Conservation (phyloP, 2,113 vertebrate species). For the Gulo gulo region DNA sequence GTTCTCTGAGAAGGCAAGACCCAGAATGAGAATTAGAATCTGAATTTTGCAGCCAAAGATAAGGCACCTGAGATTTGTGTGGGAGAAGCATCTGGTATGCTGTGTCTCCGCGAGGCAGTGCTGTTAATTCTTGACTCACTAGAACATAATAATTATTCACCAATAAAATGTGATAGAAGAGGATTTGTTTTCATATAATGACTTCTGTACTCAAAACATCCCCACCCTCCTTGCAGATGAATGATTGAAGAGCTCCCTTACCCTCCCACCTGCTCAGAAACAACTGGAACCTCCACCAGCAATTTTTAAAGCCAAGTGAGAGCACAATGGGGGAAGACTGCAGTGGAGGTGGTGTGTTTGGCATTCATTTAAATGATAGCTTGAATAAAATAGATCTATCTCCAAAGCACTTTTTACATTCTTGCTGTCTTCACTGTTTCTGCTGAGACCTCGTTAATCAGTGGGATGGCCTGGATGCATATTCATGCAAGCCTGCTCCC, state of each 20-base stretch:
- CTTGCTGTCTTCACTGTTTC: not conserved
- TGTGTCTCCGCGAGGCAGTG: not conserved
- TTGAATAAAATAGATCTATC: slow-evolving; percentile 28
- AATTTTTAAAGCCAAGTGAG: slow-evolving; percentile 41
- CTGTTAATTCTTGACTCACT: not conserved
- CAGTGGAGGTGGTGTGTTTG: slow-evolving; percentile 58
- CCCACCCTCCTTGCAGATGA: not conserved
- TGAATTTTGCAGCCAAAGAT: not conserved
- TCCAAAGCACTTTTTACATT: not conserved
- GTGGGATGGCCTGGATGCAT: not conserved
- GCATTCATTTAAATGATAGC: slow-evolving; percentile 50
- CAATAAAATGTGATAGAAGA: slow-evolving; percentile 49
- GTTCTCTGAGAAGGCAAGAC: not conserved
- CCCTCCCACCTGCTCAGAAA: slow-evolving; percentile 43
- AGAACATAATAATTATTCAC: slow-evolving; percentile 58
- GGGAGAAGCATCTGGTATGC: not conserved
- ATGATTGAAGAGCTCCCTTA: not conserved
- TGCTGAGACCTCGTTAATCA: not conserved
- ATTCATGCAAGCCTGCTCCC: not conserved
- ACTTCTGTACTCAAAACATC: slow-evolving; percentile 58
- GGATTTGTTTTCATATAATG: slow-evolving; percentile 47
- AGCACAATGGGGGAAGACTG: not conserved
- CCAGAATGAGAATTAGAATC: rapidly evolving
- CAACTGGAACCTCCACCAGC: not conserved
- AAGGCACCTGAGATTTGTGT: not conserved